A percentile compares a stretch with the other conserved stretches of the same genome.
Evolutionary conservation across 2,888 invertebrate genomes (phyloP).

Genomic region (Mesorhabditis belari): DNA sequence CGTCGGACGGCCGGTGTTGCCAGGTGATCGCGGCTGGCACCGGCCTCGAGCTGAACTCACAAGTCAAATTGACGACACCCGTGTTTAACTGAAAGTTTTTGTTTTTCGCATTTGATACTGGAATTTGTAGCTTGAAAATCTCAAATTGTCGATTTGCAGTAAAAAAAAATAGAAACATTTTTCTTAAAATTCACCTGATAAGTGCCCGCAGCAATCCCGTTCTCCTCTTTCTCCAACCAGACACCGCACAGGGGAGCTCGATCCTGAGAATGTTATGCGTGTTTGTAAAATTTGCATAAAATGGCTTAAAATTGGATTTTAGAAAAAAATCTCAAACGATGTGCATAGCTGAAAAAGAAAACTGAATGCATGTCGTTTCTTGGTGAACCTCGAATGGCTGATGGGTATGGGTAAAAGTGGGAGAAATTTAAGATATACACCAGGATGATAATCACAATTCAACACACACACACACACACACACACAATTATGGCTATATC

Average conservation of each 20-base stretch:
- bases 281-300: too few species aligned
- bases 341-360: too few species aligned
- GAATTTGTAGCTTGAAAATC: background rate
- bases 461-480: too few species aligned
- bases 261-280: background rate
- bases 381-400: too few species aligned
- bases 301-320: too few species aligned
- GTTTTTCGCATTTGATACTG: background rate
- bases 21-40: background rate
- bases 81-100: background rate
- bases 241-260: background rate
- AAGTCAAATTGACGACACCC: background rate
- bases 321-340: too few species aligned
- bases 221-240: background rate
- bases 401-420: too few species aligned
- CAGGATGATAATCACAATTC: too few species aligned
- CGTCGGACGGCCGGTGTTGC: background rate
- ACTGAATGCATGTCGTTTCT: too few species aligned
- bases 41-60: background rate
- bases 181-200: background rate
- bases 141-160: too few species aligned
- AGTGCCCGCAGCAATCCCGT: background rate
- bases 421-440: too few species aligned
- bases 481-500: too few species aligned
- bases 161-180: background rate